A percentile compares a stretch with the other conserved stretches of the same genome.
Evolutionary conservation across 1,140 invertebrate genomes (phyloP).

Genomic region (Heliconius melpomene): DNA sequence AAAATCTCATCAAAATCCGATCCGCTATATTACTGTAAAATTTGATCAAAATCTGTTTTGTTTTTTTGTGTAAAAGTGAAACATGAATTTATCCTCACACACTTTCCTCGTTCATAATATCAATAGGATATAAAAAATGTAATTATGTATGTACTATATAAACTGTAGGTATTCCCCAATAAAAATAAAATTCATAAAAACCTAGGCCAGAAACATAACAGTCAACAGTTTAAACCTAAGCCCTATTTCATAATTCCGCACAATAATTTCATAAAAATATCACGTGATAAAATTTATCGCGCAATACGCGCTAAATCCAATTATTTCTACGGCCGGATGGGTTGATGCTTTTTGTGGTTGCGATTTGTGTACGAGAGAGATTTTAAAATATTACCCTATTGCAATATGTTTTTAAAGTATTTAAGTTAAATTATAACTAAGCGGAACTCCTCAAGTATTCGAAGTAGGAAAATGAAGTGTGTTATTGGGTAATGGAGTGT

Average conservation of each 20-base stretch:
- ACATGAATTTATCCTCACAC: no score
- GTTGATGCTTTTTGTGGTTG: constrained; percentile 2
- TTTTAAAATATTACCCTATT: neutral
- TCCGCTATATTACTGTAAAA: no score
- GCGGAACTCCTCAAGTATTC: neutral
- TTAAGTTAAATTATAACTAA: no score
- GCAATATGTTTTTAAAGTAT: neutral
- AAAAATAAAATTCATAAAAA: neutral
- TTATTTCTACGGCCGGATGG: constrained; percentile 3
- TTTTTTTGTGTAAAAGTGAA: no score
- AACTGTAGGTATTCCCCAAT: no score
- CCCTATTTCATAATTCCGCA: constrained; percentile 6
- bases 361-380: neutral
- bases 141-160: no score
- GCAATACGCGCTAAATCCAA: constrained; percentile 11
- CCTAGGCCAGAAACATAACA: neutral
- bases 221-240: neutral
- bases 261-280: constrained; percentile 12
- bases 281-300: neutral
- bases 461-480: neutral
- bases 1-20: no score
- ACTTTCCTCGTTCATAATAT: no score
- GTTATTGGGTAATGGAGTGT: neutral
- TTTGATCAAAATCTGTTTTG: no score
- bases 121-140: no score